phyloP scores from a whole-genome alignment of 2,888 invertebrate species.

The Pterobdella sp. region DNA sequence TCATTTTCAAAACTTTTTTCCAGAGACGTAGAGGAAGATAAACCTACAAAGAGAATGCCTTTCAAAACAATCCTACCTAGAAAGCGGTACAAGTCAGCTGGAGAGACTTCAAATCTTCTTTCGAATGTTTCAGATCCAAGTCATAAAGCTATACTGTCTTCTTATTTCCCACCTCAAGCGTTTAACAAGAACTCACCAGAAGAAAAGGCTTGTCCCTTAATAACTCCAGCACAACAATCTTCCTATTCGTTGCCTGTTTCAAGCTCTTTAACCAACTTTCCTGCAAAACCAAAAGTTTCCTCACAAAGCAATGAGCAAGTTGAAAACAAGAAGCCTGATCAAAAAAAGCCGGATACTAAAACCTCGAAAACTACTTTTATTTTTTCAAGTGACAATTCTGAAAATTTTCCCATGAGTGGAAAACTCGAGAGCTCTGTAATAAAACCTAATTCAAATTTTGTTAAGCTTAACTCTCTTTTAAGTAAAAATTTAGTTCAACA shows the following conservation, averaged over 20 bases:
- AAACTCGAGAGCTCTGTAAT: slow-evolving; percentile 14
- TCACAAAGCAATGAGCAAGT: neutral
- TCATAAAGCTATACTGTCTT: neutral
- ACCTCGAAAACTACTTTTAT: neutral
- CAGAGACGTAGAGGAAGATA: slow-evolving; percentile 6
- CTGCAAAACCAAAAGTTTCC: neutral
- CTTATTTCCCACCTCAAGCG: neutral
- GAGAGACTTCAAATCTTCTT: slow-evolving; percentile 1
- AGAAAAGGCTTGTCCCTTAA: too few relatives aligned
- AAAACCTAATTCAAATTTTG: slow-evolving; percentile 13
- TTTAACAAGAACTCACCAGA: too few relatives aligned
- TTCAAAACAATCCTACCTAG: neutral
- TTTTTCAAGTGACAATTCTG: slow-evolving; percentile 15
- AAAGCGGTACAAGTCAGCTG: slow-evolving; percentile 7
- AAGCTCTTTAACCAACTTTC: neutral
- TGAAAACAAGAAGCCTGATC: neutral
- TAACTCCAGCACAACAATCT: neutral
- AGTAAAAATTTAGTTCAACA: too few relatives aligned
- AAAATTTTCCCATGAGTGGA: slow-evolving; percentile 26
- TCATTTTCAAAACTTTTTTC: neutral
- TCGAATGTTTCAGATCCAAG: neutral
- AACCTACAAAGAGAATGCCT: neutral
- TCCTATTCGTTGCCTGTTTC: neutral
- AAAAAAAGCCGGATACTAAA: neutral
- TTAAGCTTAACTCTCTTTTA: slow-evolving; percentile 20